Evolutionary conservation across 1,140 invertebrate genomes (phyloP), one percentile per base, ranked within the genome.

Genomic region (Pseudomyrmex dendroicus): DNA sequence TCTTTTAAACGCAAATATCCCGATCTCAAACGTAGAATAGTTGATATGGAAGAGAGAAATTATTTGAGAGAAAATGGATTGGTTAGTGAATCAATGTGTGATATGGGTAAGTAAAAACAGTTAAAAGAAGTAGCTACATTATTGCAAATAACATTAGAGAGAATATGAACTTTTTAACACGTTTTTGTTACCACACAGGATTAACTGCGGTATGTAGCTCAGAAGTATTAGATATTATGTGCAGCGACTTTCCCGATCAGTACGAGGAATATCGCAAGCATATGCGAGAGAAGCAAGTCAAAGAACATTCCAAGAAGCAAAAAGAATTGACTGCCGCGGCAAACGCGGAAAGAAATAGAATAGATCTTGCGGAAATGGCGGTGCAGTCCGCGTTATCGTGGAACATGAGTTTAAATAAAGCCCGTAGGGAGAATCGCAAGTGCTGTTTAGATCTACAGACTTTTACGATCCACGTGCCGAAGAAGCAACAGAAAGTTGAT

Each of bases 1-100:
- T 98, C 98, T 50, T 99, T 99, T 92, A 99, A 99, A 93, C 95
- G 98, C 85, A 98, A 98, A 92, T 99, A 99, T 94, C 98, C 98
- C 57, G 98, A 98, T 93, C 92, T 99, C 13, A 96, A 96, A 59
- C 95, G 98, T 74, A 95, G 98, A 70, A 95, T 96, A 62, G 97
- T 99, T 22, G 97, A 98, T 70, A 97, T 98, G 94, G 97, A 98
- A 88, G 98, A 99, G 94, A 96, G 97, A 83, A 97, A 98, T 92
- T 99, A 97, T 95, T 95, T 99, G 1, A 96, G 97, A 86, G 97
- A 98, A 78, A 96, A 96, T 92, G 97, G 96, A 59, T 95, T 98
- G 64, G 98, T 99, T 1, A 97, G 97, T 25, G 98, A 99, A 94
- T 96, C 97, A 22, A 97, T 99, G 94, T 99, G 98, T 95, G 98